Base-by-base conservation (phyloP, 2,888 invertebrate genomes). In the Dione juno region DNA sequence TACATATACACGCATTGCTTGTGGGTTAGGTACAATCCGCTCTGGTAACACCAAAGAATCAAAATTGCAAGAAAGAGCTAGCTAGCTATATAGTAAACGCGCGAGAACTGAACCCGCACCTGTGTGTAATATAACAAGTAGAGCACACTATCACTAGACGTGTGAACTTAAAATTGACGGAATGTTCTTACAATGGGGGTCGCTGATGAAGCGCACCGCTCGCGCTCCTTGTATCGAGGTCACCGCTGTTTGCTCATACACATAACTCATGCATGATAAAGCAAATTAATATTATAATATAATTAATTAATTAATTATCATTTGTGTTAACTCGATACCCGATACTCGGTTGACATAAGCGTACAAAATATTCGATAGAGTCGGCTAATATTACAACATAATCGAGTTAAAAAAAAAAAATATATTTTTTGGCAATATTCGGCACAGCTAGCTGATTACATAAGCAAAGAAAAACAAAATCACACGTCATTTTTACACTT, bases 121-220 rank as follows among this genome's bases (percentile, higher is more conserved):
- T 28, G 28, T 28, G 5, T 5, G 28, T 28, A 28, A 28, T 5
- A 28, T 28, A 28, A 28, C 5, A 28, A 48, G 10, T 16, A 48
- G 16, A 48, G 5, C 21, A 52, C 52, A 52, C 16, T 48, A 48
- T 50, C 19, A 35, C 35, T 7, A 1, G 28, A n/a, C 54, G 28
- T 8, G 35, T 54, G 37, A 40, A 16, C 37, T 35, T n/a, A 37
- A 7, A 54, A 35, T 11, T 57, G 54, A 57, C 54, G 37, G n/a
- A 37, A 37, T 57, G 54, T 57, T 37, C n/a, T 54, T 16, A 37
- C 37, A 9, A 1, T 10, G 6, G 2, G 35, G 54, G 35, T 35
- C 54, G 54, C 5, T 14, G 54, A 54, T 54, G n/a, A 54, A 35
- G n/a, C 54, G 14, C n/a, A n/a, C 54, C 54, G 54, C 54, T 8